Percentiles rank a stretch among this genome's conserved stretches.
phyloP scores from a whole-genome alignment of 64 coral and sea anemone species.

The Dendrophyllia cribrosa region DNA sequence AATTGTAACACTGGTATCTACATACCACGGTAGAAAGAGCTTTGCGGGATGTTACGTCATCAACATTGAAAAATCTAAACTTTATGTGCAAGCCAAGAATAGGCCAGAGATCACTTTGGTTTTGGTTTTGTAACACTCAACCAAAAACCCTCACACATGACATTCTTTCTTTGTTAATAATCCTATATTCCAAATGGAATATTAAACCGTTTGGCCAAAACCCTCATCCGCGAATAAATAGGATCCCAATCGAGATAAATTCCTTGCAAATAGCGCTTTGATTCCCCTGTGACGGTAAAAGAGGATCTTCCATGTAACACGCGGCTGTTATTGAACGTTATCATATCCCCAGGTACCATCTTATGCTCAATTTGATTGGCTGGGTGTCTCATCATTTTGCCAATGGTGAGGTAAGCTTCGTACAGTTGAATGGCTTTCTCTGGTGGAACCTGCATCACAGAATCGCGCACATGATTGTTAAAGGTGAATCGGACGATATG shows the following conservation, averaged over 20 bases:
- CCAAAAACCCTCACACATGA: too few species aligned
- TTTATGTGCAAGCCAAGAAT: too few species aligned
- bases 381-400: slow-evolving; percentile 70
- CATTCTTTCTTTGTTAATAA: too few species aligned
- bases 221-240: slow-evolving; percentile 62
- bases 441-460: slow-evolving; percentile 43
- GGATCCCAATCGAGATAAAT: slow-evolving; percentile 85
- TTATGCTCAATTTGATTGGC: slow-evolving; percentile 78
- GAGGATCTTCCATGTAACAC: slow-evolving; percentile 82
- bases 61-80: too few species aligned
- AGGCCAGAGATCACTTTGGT: too few species aligned
- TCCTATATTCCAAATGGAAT: neutral
- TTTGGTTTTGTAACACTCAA: too few species aligned
- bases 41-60: too few species aligned
- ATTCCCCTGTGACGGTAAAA: slow-evolving; percentile 39
- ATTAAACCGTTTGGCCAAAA: slow-evolving; percentile 38
- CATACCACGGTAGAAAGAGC: too few species aligned
- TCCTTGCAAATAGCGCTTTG: slow-evolving; percentile 45
- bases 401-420: slow-evolving; percentile 62
- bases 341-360: slow-evolving; percentile 68
- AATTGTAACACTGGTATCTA: too few species aligned
- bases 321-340: slow-evolving; percentile 79
- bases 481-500: slow-evolving; percentile 67
- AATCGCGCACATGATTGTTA: slow-evolving; percentile 82
- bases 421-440: slow-evolving; percentile 71